phyloP scores from a whole-genome alignment of 2,113 vertebrate genomes.

The Scomber colias region DNA sequence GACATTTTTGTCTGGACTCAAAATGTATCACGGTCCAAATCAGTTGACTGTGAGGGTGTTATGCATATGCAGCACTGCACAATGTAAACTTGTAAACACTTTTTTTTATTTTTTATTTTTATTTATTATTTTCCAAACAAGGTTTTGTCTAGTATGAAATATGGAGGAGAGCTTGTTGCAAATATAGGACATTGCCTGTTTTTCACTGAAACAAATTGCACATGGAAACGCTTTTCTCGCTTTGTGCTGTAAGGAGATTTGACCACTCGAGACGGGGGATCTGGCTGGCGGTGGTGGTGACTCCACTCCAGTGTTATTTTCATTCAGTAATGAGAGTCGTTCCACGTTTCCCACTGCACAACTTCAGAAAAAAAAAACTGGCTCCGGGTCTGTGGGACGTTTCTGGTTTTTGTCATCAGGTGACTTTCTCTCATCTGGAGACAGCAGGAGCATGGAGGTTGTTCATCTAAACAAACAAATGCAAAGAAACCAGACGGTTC shows the following conservation, averaged over 20 bases:
- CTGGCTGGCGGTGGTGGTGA: slow-evolving; percentile 28
- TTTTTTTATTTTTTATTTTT: slow-evolving; percentile 53
- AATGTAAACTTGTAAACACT: slow-evolving; percentile 76
- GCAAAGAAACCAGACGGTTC: slow-evolving; percentile 53
- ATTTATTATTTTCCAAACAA: slow-evolving; percentile 64
- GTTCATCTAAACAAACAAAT: slow-evolving; percentile 32
- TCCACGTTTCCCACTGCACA: slow-evolving; percentile 63
- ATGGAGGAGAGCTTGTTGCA: slow-evolving; percentile 58
- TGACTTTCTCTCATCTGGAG: slow-evolving; percentile 40
- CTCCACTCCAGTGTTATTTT: slow-evolving; percentile 40
- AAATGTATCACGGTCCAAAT: slow-evolving; percentile 52
- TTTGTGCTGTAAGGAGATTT: slow-evolving; percentile 70
- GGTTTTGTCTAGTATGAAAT: slow-evolving; percentile 65
- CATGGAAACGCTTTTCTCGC: slow-evolving; percentile 66
- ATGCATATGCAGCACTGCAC: slow-evolving; percentile 79
- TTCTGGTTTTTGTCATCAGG: slow-evolving; percentile 29
- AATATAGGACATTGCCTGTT: slow-evolving; percentile 71
- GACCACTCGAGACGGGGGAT: slow-evolving; percentile 39
- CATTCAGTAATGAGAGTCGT: slow-evolving; percentile 36
- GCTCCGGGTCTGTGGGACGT: slow-evolving; percentile 42
- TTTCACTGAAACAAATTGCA: slow-evolving; percentile 74
- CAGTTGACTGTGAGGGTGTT: slow-evolving; percentile 63
- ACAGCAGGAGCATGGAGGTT: slow-evolving; percentile 46
- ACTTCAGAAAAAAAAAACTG: slow-evolving; percentile 40
- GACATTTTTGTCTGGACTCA: slow-evolving; percentile 52